These are phyloP conservation scores for Plebejus anna DNA, from an alignment of 2,888 invertebrate genomes.

Conservation along the genomic window DNA sequence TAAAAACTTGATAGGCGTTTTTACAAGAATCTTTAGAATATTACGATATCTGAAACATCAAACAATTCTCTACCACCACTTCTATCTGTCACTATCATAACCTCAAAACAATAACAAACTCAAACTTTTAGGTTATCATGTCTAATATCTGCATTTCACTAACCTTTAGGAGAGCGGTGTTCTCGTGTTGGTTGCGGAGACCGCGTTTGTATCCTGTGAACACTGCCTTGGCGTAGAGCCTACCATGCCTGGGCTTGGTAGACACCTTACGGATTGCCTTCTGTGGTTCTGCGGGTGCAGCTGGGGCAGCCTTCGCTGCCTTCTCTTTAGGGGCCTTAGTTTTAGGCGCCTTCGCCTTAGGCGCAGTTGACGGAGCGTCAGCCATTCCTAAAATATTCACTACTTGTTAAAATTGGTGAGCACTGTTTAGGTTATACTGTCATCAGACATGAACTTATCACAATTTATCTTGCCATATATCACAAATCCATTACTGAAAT, in stretches of 20 bases:
- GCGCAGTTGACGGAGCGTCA: slow-evolving; percentile 79
- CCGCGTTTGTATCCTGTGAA: slow-evolving; percentile 98
- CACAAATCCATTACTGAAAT: slow-evolving; percentile 48
- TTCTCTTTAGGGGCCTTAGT: slow-evolving; percentile 80
- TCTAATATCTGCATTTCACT: slow-evolving; percentile 14
- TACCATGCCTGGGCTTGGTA: slow-evolving; percentile 84
- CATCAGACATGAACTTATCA: slow-evolving; percentile 59
- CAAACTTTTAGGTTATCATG: background rate
- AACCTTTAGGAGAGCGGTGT: slow-evolving; percentile 95
- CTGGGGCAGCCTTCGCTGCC: slow-evolving; percentile 75
- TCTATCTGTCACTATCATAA: slow-evolving; percentile 29
- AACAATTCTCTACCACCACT: background rate
- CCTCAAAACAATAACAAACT: slow-evolving; percentile 31
- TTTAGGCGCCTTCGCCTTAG: slow-evolving; percentile 77
- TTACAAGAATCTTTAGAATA: background rate
- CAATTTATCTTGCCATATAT: slow-evolving; percentile 48
- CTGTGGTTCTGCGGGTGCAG: slow-evolving; percentile 74
- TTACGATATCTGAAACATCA: background rate
- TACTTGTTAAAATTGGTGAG: slow-evolving; percentile 41
- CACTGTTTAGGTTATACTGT: slow-evolving; percentile 70
- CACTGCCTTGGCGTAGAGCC: slow-evolving; percentile 97
- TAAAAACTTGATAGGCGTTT: background rate
- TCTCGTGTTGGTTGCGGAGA: slow-evolving; percentile 97
- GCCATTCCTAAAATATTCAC: slow-evolving; percentile 80
- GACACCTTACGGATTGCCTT: slow-evolving; percentile 73